Evolutionary conservation across 2,113 vertebrate genomes (phyloP).

Genomic region (Percina caprodes): DNA sequence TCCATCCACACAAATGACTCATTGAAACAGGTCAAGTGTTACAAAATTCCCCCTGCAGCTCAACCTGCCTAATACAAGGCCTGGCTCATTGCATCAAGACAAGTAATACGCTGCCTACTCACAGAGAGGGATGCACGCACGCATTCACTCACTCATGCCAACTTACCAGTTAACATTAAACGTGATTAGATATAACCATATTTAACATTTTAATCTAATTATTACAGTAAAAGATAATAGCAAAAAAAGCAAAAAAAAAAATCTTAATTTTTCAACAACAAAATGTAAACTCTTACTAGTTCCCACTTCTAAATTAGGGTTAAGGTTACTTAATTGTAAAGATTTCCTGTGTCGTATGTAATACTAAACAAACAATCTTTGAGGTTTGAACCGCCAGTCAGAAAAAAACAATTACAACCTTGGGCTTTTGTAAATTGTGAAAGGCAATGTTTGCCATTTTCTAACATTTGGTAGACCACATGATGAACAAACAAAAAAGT

Average conservation of each 20-base stretch:
- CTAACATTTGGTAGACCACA: constrained; percentile 8
- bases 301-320: not conserved
- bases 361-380: not conserved
- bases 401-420: not conserved
- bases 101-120: constrained; percentile 74
- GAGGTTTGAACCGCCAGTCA: not conserved
- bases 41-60: constrained; percentile 83
- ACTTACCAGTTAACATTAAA: constrained; percentile 31
- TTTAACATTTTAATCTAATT: not conserved
- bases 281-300: not conserved
- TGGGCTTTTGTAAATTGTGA: not conserved
- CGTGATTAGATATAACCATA: constrained; percentile 5
- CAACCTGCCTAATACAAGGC: constrained; percentile 84
- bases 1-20: constrained; percentile 83
- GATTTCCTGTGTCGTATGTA: not conserved
- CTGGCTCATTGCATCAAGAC: constrained; percentile 78
- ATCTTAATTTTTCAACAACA: not conserved
- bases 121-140: constrained; percentile 23
- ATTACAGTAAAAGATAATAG: constrained; percentile 4
- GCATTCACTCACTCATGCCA: constrained; percentile 32
- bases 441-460: not conserved
- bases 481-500: not conserved
- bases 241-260: no score
- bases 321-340: not conserved
- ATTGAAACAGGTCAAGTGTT: constrained; percentile 88